Conservation (phyloP, 2,888 invertebrate species). For the Metalampra italica region DNA sequence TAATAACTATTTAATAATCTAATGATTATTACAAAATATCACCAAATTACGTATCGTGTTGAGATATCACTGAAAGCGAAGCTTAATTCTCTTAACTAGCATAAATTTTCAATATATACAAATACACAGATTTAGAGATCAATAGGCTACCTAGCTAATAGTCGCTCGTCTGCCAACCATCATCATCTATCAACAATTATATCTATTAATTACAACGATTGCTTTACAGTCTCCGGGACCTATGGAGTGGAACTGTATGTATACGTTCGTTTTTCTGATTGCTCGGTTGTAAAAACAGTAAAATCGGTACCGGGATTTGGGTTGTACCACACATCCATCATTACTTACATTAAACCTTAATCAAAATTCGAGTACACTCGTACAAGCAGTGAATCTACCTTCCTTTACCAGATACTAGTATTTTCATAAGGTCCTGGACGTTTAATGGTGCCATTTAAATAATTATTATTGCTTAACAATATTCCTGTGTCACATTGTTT, state of each 20-base stretch:
- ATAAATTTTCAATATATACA: constrained; percentile 43
- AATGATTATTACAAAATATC: constrained; percentile 57
- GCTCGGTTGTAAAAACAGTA: no score
- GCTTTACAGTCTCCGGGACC: neutral
- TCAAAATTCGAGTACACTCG: no score
- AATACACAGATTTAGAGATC: constrained; percentile 56
- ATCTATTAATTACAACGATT: neutral
- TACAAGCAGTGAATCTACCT: no score
- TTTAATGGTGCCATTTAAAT: constrained; percentile 1
- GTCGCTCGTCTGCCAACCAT: constrained; percentile 9
- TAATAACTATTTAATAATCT: no score
- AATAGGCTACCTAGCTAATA: constrained; percentile 35
- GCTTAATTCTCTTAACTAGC: constrained; percentile 37
- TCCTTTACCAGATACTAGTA: no score
- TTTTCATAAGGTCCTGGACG: neutral
- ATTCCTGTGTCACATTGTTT: neutral
- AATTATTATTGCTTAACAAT: constrained; percentile 13
- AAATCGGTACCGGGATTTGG: no score
- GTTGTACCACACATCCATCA: no score
- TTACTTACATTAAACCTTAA: no score
- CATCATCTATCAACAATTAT: neutral
- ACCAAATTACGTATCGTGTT: constrained; percentile 73
- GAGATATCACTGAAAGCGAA: constrained; percentile 61
- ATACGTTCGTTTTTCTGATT: no score
- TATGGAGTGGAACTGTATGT: neutral